phyloP scores from a whole-genome alignment of 2,797 vertebrate species.

The Microhierax caerulescens region DNA sequence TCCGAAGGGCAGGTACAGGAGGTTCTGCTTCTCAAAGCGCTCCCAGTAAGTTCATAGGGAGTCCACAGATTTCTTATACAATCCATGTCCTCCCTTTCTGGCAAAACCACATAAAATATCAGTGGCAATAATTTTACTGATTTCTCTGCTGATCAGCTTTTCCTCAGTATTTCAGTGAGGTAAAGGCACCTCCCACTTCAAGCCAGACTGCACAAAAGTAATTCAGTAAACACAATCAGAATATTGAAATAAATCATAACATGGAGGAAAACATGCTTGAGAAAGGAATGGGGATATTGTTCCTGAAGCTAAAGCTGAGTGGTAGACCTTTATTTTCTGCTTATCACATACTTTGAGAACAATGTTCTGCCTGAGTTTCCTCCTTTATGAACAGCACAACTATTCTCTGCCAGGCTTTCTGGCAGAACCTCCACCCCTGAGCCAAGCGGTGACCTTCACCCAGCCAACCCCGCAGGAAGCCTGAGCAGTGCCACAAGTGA shows the following conservation, averaged over 20 bases:
- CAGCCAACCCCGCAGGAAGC: neutral
- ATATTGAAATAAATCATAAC: neutral
- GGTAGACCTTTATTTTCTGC: neutral
- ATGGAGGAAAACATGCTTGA: fast-evolving
- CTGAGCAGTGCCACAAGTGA: fast-evolving
- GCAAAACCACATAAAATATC: neutral
- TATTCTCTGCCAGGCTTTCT: neutral
- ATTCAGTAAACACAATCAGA: neutral
- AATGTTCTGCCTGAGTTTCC: neutral
- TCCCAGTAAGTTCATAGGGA: neutral
- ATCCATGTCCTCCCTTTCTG: neutral
- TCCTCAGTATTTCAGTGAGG: neutral
- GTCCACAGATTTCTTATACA: too few relatives aligned
- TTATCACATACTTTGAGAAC: fast-evolving
- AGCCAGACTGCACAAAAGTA: neutral
- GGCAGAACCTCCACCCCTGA: fast-evolving
- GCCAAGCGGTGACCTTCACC: neutral
- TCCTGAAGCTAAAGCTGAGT: neutral
- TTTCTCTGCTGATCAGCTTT: neutral
- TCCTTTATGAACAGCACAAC: too few relatives aligned
- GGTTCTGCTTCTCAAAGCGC: neutral
- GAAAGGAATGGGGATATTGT: neutral
- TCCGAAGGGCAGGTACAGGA: neutral
- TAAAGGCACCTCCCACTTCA: neutral
- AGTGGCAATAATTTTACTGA: neutral